Conservation (phyloP, 2,113 vertebrate species). For the Ciconia stormi region DNA sequence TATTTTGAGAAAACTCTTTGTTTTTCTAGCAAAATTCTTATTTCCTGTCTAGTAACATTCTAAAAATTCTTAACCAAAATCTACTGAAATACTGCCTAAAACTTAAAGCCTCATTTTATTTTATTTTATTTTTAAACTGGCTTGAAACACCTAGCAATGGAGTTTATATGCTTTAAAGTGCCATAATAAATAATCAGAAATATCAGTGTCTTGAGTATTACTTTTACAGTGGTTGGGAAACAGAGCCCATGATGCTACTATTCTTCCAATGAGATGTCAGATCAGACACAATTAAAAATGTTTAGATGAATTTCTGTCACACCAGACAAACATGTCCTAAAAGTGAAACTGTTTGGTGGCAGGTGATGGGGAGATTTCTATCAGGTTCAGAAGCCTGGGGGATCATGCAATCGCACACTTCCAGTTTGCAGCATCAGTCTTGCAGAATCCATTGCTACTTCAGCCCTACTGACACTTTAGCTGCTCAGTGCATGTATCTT, state of each 20-base stretch:
- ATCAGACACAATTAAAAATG: background rate
- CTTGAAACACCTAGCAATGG: background rate
- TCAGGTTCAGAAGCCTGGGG: background rate
- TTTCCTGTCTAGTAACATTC: background rate
- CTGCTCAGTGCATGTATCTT: background rate
- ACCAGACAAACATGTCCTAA: background rate
- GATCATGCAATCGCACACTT: rapidly evolving
- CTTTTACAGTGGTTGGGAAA: background rate
- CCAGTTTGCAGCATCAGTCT: background rate
- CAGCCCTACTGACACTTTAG: background rate
- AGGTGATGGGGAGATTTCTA: background rate
- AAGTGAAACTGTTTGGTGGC: background rate
- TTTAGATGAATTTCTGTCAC: background rate
- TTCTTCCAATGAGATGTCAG: background rate
- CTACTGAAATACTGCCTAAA: background rate
- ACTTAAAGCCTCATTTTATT: background rate
- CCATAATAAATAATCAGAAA: slow-evolving; percentile 52
- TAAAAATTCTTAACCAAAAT: background rate
- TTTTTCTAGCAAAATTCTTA: background rate
- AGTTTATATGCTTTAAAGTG: slow-evolving; percentile 43
- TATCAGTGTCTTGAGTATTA: background rate
- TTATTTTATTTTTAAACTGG: background rate
- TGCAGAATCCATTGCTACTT: background rate
- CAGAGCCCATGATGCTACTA: background rate
- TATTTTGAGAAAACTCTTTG: background rate